These are phyloP conservation scores for Australoheros scitulus DNA, from an alignment of 2,113 vertebrate species.

Conservation along the genomic window DNA sequence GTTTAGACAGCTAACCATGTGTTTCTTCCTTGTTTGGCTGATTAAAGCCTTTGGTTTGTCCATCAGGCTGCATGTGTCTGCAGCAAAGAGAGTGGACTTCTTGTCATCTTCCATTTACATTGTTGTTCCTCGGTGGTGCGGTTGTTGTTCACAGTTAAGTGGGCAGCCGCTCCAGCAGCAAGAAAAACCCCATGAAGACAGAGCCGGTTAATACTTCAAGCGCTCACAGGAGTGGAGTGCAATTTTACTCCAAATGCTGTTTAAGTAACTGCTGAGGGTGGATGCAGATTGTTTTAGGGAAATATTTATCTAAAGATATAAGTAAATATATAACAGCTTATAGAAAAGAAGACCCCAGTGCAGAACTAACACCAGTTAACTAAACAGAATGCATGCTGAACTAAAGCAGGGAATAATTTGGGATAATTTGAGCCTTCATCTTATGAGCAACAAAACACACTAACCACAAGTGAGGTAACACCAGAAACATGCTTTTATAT, in stretches of 20 bases:
- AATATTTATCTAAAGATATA: background rate
- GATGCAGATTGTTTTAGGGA: background rate
- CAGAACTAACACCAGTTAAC: background rate
- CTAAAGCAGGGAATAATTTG: background rate
- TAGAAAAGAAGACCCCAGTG: background rate
- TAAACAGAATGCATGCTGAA: background rate
- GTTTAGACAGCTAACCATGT: constrained; percentile 41
- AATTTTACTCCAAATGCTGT: constrained; percentile 12
- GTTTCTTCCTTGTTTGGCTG: constrained; percentile 52
- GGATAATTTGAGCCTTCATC: background rate
- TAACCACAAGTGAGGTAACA: background rate
- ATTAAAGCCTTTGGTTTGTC: constrained; percentile 69
- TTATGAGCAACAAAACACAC: background rate
- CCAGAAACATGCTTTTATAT: background rate
- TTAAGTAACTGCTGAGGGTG: background rate
- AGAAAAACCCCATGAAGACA: background rate
- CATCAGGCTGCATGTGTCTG: constrained; percentile 51
- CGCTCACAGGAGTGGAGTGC: background rate
- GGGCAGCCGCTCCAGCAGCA: constrained; percentile 28
- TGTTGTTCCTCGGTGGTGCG: constrained; percentile 13
- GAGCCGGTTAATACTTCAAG: constrained; percentile 1
- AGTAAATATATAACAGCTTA: background rate
- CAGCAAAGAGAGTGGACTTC: constrained; percentile 33
- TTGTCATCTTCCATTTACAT: constrained; percentile 61
- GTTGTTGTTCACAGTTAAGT: constrained; percentile 51